phyloP scores from a whole-genome alignment of 2,888 invertebrate genomes.

The Listrodromus nycthemerus region DNA sequence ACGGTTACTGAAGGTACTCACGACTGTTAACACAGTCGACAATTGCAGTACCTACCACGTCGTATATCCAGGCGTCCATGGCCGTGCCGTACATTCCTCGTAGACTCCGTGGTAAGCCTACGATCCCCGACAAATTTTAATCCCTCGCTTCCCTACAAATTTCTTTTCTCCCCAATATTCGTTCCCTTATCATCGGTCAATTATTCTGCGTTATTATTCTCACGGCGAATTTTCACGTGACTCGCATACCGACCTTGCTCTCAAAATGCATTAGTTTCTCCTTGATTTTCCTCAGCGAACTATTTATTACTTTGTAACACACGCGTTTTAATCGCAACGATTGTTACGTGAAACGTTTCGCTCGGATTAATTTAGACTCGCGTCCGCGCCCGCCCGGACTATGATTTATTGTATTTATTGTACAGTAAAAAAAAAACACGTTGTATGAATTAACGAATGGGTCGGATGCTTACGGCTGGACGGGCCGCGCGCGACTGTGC shows the following conservation, averaged over 20 bases:
- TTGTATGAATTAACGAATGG: conserved; percentile 33
- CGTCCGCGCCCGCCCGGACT: conserved; percentile 15
- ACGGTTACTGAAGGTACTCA: background rate
- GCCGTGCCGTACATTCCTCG: conserved; percentile 75
- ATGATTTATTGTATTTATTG: background rate
- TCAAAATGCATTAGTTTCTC: background rate
- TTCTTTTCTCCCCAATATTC: background rate
- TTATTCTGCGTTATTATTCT: background rate
- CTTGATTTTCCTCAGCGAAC: background rate
- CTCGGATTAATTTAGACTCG: conserved; percentile 42
- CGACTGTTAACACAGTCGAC: background rate
- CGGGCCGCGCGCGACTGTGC: conserved; percentile 81
- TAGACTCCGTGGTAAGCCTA: conserved; percentile 26
- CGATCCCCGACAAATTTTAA: background rate
- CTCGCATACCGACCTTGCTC: background rate
- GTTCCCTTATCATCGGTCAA: background rate
- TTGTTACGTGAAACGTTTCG: conserved; percentile 10
- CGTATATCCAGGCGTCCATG: conserved; percentile 84
- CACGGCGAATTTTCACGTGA: background rate
- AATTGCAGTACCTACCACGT: conserved; percentile 80
- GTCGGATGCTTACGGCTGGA: conserved; percentile 77
- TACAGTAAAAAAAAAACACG: conserved; percentile 18
- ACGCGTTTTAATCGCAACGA: background rate
- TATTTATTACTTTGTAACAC: conserved; percentile 13
- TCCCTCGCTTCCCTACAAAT: background rate